phyloP scores from a whole-genome alignment of 2,113 vertebrate species.

The Elaphurus davidianus region DNA sequence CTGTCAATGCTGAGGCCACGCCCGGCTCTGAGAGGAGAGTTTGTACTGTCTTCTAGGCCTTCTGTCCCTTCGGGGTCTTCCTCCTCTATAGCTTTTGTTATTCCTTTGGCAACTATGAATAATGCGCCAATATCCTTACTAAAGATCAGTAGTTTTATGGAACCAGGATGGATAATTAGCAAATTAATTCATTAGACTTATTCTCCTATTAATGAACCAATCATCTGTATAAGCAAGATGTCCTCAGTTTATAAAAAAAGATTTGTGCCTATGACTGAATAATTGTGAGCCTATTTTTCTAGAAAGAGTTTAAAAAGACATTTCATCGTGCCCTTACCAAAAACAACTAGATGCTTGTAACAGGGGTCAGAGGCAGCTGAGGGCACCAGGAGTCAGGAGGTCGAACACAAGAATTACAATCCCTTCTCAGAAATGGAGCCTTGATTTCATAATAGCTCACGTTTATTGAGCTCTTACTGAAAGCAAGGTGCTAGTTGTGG shows the following conservation, averaged over 20 bases:
- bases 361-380: neutral
- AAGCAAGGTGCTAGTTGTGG: neutral
- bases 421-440: neutral
- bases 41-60: neutral
- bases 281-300: neutral
- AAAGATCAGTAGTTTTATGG: slow-evolving; percentile 11
- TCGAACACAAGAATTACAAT: neutral
- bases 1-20: neutral
- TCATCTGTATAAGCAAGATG: slow-evolving; percentile 25
- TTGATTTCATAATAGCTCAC: neutral
- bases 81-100: neutral
- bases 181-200: slow-evolving; percentile 46
- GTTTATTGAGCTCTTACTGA: neutral
- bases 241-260: neutral
- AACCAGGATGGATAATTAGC: neutral
- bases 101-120: neutral
- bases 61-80: neutral
- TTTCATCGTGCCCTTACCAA: neutral
- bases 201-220: slow-evolving; percentile 21
- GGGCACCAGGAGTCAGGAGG: neutral
- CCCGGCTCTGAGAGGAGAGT: neutral
- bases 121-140: neutral
- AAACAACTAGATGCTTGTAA: neutral
- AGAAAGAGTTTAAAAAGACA: neutral
- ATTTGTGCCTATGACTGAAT: neutral